phyloP scores from a whole-genome alignment of 2,888 invertebrate genomes.

The Eledona agricola region DNA sequence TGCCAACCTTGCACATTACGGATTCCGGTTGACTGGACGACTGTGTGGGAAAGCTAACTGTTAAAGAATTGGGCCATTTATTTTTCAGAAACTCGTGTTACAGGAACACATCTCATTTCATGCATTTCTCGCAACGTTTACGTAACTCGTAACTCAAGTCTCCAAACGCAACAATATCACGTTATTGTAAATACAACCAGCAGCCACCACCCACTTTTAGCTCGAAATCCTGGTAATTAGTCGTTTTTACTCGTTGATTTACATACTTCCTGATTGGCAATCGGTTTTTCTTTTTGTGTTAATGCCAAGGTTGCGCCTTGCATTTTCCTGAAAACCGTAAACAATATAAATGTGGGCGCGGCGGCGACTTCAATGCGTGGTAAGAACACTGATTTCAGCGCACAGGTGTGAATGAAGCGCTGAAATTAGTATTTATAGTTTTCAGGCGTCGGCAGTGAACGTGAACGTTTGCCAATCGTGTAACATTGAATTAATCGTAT shows the following conservation, averaged over 20 bases:
- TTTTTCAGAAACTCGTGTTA: conserved; percentile 5
- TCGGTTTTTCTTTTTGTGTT: conserved; percentile 15
- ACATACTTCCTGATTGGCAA: conserved; percentile 19
- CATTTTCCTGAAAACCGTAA: conserved; percentile 17
- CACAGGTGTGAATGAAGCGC: background rate
- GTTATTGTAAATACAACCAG: conserved; percentile 1
- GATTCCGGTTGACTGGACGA: too few species aligned
- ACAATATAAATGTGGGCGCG: too few species aligned
- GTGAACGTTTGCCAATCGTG: conserved; percentile 25
- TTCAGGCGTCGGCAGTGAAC: conserved; percentile 27
- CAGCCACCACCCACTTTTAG: conserved; percentile 6
- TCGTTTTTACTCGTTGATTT: background rate
- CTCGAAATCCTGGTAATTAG: too few species aligned
- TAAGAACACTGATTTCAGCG: background rate
- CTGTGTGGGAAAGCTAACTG: too few species aligned
- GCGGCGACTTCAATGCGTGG: too few species aligned
- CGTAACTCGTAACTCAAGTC: conserved; percentile 7
- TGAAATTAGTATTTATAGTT: conserved; percentile 10
- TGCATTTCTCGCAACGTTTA: conserved; percentile 13
- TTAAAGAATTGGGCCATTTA: too few species aligned
- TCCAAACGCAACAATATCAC: conserved; percentile 18
- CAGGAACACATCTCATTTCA: conserved; percentile 18
- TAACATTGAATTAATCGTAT: conserved; percentile 26
- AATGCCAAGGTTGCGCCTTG: conserved; percentile 19
- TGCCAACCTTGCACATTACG: too few species aligned